Evolutionary conservation across 2,797 vertebrate species (phyloP), one percentile per base, ranked within the genome.

Genomic region (Emydoidea blandingii): DNA sequence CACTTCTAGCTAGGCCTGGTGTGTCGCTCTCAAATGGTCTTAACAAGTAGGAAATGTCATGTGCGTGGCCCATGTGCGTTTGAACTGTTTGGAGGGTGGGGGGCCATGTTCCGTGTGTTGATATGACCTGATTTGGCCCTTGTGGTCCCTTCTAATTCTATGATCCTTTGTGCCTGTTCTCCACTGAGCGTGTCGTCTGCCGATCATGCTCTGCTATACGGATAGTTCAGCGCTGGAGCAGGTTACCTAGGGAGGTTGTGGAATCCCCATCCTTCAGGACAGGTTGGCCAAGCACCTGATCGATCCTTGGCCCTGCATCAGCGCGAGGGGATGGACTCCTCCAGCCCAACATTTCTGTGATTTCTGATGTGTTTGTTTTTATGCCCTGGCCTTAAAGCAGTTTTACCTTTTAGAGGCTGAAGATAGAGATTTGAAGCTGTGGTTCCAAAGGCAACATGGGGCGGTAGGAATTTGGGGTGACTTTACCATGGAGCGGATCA

Each of bases 241-340:
- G n/a, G n/a, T 23, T 68, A 23, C 19, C 65, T 37, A n/a, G 16
- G 62, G 34, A 19, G 62, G 34, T n/a, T n/a, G 8, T 68, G 62
- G 57, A 59, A 59, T 62, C 59, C 59, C 14, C 4, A 1, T 62
- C 59, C 59, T 62, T 62, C 34, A 34, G 12, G 5, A 31, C 59
- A 34, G 29, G 59, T 62, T 62, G 59, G 59, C 34, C 12, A 62
- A 34, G 7, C 31, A 7, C 59, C 59, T 62, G 12, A 5, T 68
- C 62, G 11, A n/a, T 37, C 9, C n/a, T 23, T 23, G n/a, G n/a
- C 18, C 65, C n/a, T 37, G 19, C 19, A n/a, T 68, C n/a, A 23
- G 65, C 1, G 14, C 12, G 2, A 12, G 8, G 11, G 12, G 12
- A 3, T 12, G 2, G 57, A 29, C 5, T 12, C 29, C 29, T 31